Percentiles rank a stretch among this genome's conserved stretches.
Conservation (phyloP, 2,797 vertebrate species). For the Sphenopsis melanotis region DNA sequence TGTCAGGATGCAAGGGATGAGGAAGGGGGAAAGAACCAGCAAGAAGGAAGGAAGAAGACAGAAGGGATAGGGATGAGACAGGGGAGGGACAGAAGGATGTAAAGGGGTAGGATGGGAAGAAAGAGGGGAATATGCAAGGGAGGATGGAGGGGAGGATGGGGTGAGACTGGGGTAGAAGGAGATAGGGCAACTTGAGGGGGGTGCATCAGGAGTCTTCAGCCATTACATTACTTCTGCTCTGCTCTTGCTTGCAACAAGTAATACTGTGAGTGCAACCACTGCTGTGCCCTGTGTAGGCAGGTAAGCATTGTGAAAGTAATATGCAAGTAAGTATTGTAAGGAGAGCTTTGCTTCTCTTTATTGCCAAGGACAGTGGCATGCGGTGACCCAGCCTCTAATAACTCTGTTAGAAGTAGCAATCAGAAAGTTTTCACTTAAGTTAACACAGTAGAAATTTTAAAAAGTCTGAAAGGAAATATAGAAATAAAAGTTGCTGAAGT, state of each 20-base stretch:
- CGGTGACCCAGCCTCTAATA: not conserved
- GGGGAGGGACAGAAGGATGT: not conserved
- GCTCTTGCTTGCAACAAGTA: not conserved
- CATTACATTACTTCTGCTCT: not conserved
- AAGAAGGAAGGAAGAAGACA: not conserved
- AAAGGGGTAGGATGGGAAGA: not conserved
- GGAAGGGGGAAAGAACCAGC: not conserved
- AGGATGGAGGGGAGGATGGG: not conserved
- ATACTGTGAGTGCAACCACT: not conserved
- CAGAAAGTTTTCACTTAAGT: not conserved
- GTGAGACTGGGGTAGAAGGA: not conserved
- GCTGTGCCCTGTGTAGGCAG: not conserved
- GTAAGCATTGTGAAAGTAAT: not conserved
- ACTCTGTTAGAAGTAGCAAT: not conserved
- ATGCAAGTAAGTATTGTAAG: not conserved
- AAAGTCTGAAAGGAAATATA: not conserved
- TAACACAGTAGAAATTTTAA: not conserved
- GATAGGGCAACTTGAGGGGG: rapidly evolving
- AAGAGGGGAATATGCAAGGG: not conserved
- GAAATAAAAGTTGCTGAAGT: not conserved
- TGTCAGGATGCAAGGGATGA: not conserved
- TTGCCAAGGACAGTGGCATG: not conserved
- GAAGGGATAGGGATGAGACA: not conserved
- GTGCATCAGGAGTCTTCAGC: not conserved
- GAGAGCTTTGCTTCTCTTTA: not conserved